A percentile compares a stretch with the other conserved stretches of the same genome.
phyloP scores from a whole-genome alignment of 2,888 invertebrate species.

The Phragmatobia fuliginosa region DNA sequence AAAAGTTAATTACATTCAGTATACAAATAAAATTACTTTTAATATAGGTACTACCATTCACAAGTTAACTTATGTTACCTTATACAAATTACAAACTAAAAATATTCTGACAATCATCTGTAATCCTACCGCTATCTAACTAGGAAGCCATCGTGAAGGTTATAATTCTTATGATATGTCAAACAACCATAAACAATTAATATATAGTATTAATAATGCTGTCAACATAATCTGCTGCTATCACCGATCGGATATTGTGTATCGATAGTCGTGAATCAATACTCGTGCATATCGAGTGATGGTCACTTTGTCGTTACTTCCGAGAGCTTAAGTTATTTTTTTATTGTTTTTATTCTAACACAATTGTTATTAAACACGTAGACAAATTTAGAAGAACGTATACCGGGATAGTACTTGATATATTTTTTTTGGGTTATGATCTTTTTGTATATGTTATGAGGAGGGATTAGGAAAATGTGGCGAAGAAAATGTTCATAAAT shows the following conservation, averaged over 20 bases:
- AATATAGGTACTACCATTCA: too few relatives aligned
- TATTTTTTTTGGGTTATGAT: too few relatives aligned
- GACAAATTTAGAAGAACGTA: background rate
- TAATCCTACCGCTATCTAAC: slow-evolving; percentile 27
- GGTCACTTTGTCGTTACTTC: slow-evolving; percentile 50
- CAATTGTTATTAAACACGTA: slow-evolving; percentile 11
- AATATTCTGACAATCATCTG: slow-evolving; percentile 14
- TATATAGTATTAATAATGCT: slow-evolving; percentile 43
- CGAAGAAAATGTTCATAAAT: too few relatives aligned
- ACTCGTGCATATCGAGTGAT: slow-evolving; percentile 37
- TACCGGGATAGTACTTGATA: too few relatives aligned
- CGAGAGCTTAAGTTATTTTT: slow-evolving; percentile 37
- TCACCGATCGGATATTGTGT: slow-evolving; percentile 50
- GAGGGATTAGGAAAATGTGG: too few relatives aligned
- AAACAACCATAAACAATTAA: slow-evolving; percentile 39
- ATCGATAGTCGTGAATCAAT: slow-evolving; percentile 54
- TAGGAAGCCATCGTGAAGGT: slow-evolving; percentile 47
- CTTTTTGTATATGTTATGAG: too few relatives aligned
- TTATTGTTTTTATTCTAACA: too few relatives aligned
- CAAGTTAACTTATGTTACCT: background rate
- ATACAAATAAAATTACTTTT: too few relatives aligned
- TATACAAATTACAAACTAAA: slow-evolving; percentile 1
- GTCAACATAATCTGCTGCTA: slow-evolving; percentile 50
- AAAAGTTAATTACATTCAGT: too few relatives aligned
- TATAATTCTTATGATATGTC: slow-evolving; percentile 35